These are phyloP conservation scores for Micromussa lordhowensis DNA, from an alignment of 92 coral and sea anemone genomes.

Conservation along the genomic window DNA sequence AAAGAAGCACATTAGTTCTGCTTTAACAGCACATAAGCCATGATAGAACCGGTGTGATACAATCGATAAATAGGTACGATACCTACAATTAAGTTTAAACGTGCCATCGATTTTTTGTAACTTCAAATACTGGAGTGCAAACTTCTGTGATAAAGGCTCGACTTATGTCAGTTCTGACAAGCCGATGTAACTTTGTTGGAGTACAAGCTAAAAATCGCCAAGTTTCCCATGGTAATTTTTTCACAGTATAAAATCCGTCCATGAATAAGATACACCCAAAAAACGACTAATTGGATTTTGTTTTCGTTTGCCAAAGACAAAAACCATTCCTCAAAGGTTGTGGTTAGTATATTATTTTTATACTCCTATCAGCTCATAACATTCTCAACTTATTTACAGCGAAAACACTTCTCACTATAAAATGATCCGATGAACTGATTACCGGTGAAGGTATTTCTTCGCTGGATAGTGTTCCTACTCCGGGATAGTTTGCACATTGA, in stretches of 20 bases:
- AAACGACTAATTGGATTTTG: background rate
- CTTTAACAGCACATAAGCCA: background rate
- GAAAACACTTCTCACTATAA: background rate
- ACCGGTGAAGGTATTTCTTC: background rate
- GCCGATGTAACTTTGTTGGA: background rate
- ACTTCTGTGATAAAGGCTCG: background rate
- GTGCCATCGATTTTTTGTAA: background rate
- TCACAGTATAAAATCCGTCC: background rate
- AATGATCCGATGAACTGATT: slow-evolving; percentile 24
- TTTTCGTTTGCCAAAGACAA: background rate
- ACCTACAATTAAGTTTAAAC: background rate
- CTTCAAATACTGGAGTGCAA: background rate
- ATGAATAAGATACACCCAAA: background rate
- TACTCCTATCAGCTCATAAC: background rate
- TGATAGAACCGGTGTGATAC: background rate
- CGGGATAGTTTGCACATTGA: background rate
- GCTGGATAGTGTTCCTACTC: background rate
- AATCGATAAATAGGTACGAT: background rate
- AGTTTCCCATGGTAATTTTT: background rate
- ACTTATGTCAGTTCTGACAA: background rate
- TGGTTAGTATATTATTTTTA: background rate
- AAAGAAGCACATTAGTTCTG: background rate
- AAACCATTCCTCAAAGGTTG: background rate
- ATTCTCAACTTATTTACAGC: background rate
- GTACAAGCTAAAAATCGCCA: background rate